phyloP scores from a whole-genome alignment of 2,888 invertebrate genomes.

The Axea sp. region DNA sequence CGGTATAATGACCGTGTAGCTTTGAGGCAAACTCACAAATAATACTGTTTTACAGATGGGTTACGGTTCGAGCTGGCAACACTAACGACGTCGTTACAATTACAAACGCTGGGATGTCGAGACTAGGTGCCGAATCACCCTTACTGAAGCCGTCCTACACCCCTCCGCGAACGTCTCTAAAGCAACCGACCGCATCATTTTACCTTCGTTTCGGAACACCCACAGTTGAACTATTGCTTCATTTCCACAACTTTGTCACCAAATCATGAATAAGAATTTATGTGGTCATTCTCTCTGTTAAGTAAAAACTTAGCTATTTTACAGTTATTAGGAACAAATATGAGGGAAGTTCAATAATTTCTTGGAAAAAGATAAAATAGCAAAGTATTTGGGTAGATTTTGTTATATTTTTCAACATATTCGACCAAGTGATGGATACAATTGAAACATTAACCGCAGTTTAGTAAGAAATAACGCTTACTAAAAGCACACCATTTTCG shows the following conservation, averaged over 20 bases:
- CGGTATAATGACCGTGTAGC: constrained; percentile 62
- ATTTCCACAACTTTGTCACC: constrained; percentile 65
- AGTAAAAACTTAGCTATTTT: no score
- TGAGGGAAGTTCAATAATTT: no score
- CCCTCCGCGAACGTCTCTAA: constrained; percentile 30
- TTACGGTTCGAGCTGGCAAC: constrained; percentile 60
- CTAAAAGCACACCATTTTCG: no score
- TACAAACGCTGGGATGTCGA: constrained; percentile 65
- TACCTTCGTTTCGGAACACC: constrained; percentile 62
- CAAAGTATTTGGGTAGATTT: no score
- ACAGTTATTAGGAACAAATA: no score
- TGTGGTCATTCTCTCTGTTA: constrained; percentile 42
- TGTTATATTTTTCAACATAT: no score
- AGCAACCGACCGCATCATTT: constrained; percentile 62
- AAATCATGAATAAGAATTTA: constrained; percentile 59
- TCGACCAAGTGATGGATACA: no score
- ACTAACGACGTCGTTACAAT: constrained; percentile 71
- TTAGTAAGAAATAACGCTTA: no score
- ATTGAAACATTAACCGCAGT: no score
- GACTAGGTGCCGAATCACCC: constrained; percentile 57
- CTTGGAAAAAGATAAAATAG: no score
- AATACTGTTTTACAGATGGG: constrained; percentile 64
- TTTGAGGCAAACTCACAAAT: constrained; percentile 62
- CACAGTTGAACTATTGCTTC: constrained; percentile 62
- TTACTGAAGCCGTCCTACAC: constrained; percentile 29